These are phyloP conservation scores for Apistogramma diplotaenia DNA, from an alignment of 2,113 vertebrate genomes.

Conservation along the genomic window DNA sequence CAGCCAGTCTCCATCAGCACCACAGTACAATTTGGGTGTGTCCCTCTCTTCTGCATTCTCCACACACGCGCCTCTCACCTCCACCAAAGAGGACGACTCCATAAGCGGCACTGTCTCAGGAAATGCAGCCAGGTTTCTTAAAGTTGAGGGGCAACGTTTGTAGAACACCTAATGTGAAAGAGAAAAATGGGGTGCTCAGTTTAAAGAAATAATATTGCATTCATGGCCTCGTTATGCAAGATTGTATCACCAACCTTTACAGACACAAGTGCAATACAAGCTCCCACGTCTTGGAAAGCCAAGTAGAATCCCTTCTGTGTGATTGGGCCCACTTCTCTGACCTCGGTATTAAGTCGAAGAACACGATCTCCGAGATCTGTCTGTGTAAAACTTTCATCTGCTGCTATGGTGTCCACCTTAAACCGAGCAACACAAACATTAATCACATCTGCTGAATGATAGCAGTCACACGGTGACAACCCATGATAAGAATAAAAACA, in stretches of 20 bases:
- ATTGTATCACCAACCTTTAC: slow-evolving; percentile 72
- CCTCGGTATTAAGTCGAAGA: slow-evolving; percentile 95
- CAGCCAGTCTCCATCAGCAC: slow-evolving; percentile 97
- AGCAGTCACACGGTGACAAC: background rate
- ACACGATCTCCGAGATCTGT: slow-evolving; percentile 97
- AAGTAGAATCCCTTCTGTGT: slow-evolving; percentile 92
- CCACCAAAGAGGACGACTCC: slow-evolving; percentile 95
- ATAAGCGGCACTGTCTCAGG: slow-evolving; percentile 93
- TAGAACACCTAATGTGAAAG: slow-evolving; percentile 84
- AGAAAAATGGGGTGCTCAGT: background rate
- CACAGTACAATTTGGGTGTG: slow-evolving; percentile 93
- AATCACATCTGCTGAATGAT: background rate
- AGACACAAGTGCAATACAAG: slow-evolving; percentile 94
- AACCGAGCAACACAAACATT: background rate
- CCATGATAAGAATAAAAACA: background rate
- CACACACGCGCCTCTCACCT: slow-evolving; percentile 92
- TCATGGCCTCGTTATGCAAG: background rate
- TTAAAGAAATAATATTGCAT: background rate
- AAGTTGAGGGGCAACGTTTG: slow-evolving; percentile 93
- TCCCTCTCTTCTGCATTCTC: slow-evolving; percentile 94
- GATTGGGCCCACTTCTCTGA: slow-evolving; percentile 94
- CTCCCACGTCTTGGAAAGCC: slow-evolving; percentile 97
- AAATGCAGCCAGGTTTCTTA: slow-evolving; percentile 91
- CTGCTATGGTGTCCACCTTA: slow-evolving; percentile 96
- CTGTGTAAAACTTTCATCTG: slow-evolving; percentile 98